Conservation (phyloP, 2,113 vertebrate species). For the Amphiprion percula region DNA sequence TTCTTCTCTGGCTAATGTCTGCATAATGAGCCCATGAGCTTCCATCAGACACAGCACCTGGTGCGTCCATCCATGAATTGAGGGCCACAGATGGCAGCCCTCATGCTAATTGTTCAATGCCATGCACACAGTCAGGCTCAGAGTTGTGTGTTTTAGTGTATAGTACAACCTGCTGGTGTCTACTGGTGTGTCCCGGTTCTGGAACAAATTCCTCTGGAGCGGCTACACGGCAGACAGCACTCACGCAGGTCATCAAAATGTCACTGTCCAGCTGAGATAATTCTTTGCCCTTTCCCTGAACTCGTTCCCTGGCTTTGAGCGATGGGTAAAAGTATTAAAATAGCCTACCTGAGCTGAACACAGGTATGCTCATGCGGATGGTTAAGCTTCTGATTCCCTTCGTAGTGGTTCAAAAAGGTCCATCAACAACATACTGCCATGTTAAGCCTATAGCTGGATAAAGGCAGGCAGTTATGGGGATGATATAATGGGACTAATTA, state of each 20-base stretch:
- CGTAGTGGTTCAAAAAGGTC: constrained; percentile 29
- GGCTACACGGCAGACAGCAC: neutral
- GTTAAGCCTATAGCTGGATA: constrained; percentile 19
- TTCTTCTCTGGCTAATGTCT: constrained; percentile 45
- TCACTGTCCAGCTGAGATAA: constrained; percentile 53
- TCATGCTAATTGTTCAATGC: constrained; percentile 36
- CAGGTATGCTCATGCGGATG: constrained; percentile 38
- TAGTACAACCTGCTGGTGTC: neutral
- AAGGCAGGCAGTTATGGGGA: constrained; percentile 1
- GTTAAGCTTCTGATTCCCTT: constrained; percentile 50
- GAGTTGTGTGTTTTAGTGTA: constrained; percentile 2
- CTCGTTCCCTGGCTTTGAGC: constrained; percentile 54
- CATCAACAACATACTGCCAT: constrained; percentile 43
- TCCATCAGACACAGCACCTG: constrained; percentile 50
- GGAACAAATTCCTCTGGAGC: constrained; percentile 18
- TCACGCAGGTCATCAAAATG: constrained; percentile 37
- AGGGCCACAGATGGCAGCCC: constrained; percentile 45
- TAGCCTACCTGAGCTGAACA: constrained; percentile 57
- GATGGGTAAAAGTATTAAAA: constrained; percentile 45
- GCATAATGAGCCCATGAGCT: constrained; percentile 35
- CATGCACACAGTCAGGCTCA: neutral
- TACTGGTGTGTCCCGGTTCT: constrained; percentile 1
- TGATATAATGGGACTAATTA: neutral
- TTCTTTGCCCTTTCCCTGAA: constrained; percentile 59
- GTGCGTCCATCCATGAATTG: constrained; percentile 21